A percentile compares a stretch with the other conserved stretches of the same genome.
Conservation (phyloP, 2,888 invertebrate species). For the Elmis aenea region DNA sequence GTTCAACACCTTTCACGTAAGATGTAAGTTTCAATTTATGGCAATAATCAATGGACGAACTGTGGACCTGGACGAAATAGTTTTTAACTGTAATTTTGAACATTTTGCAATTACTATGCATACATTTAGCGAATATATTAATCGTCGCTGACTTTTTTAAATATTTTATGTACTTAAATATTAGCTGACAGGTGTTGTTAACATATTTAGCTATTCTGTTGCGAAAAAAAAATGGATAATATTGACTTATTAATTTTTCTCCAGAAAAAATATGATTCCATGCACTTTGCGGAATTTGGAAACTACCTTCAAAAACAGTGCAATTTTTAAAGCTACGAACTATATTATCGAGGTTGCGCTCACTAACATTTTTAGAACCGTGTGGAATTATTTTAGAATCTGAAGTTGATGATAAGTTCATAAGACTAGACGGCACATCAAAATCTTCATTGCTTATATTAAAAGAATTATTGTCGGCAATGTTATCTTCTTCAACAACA, state of each 20-base stretch:
- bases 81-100: slow-evolving; percentile 1
- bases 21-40: slow-evolving; percentile 1
- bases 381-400: too few species aligned
- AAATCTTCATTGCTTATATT: too few species aligned
- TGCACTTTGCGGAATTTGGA: not conserved
- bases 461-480: too few species aligned
- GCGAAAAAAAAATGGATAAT: not conserved
- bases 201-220: slow-evolving; percentile 2
- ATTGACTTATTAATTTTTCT: not conserved
- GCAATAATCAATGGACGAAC: slow-evolving; percentile 1
- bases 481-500: too few species aligned
- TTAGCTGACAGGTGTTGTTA: slow-evolving; percentile 3
- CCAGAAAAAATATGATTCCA: not conserved
- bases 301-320: not conserved
- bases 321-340: too few species aligned
- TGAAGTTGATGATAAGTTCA: too few species aligned
- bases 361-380: too few species aligned
- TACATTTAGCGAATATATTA: not conserved
- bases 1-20: too few species aligned
- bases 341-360: too few species aligned
- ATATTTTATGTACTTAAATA: too few species aligned
- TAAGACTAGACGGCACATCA: too few species aligned
- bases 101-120: not conserved
- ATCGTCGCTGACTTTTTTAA: not conserved
- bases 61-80: not conserved